phyloP scores from a whole-genome alignment of 2,113 vertebrate species.

The Brachyistius frenatus region DNA sequence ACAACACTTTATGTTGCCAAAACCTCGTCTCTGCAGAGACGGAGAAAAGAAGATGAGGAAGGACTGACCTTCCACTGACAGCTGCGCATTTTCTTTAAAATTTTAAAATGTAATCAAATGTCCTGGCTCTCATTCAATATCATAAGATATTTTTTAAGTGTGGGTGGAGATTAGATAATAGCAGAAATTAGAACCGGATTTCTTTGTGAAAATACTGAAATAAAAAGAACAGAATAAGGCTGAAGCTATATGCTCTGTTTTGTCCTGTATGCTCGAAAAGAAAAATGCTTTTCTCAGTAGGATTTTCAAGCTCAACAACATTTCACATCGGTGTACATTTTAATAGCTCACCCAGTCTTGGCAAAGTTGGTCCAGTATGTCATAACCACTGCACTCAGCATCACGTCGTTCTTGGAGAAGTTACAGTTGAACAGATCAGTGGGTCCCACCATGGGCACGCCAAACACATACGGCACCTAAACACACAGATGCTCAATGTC shows the following conservation, averaged over 20 bases:
- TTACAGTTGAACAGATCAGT: slow-evolving; percentile 97
- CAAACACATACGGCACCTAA: slow-evolving; percentile 95
- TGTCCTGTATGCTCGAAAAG: slow-evolving; percentile 14
- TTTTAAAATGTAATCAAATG: slow-evolving; percentile 49
- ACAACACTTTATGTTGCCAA: slow-evolving; percentile 45
- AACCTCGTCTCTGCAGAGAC: slow-evolving; percentile 28
- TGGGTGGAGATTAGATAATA: slow-evolving; percentile 41
- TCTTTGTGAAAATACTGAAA: slow-evolving; percentile 17
- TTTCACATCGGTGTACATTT: slow-evolving; percentile 28
- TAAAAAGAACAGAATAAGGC: slow-evolving; percentile 24
- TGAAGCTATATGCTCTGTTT: slow-evolving; percentile 22
- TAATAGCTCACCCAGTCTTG: slow-evolving; percentile 92
- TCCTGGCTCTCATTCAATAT: slow-evolving; percentile 8
- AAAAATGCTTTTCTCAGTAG: not conserved
- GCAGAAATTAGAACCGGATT: slow-evolving; percentile 38
- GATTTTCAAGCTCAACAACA: slow-evolving; percentile 16
- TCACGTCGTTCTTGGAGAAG: slow-evolving; percentile 98
- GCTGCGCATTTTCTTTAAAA: slow-evolving; percentile 25
- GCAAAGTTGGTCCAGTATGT: slow-evolving; percentile 99
- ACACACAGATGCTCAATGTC: slow-evolving; percentile 16
- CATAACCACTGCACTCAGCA: slow-evolving; percentile 98
- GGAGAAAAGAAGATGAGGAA: slow-evolving; percentile 10
- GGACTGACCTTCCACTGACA: slow-evolving; percentile 18
- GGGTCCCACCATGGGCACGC: slow-evolving; percentile 95
- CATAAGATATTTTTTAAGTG: slow-evolving; percentile 12